Evolutionary conservation across 2,888 invertebrate genomes (phyloP).

Genomic region (Agapetus fuscipes): DNA sequence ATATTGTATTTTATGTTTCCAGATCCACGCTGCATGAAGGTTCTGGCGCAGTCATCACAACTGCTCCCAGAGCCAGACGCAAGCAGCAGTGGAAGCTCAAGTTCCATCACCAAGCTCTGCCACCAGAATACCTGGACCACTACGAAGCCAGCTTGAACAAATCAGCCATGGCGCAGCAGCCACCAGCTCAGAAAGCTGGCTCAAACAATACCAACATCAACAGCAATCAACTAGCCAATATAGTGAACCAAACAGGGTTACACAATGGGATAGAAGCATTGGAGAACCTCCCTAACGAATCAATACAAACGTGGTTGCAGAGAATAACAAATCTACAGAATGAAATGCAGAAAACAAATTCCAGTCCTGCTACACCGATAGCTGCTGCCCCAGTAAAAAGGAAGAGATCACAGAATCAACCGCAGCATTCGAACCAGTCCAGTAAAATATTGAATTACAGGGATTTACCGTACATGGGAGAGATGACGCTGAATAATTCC

Average conservation of each 20-base stretch:
- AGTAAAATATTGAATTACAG: conserved; percentile 60
- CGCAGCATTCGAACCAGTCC: conserved; percentile 35
- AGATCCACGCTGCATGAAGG: conserved; percentile 21
- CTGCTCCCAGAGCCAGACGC: conserved; percentile 35
- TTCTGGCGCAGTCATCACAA: conserved; percentile 11
- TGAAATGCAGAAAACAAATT: conserved; percentile 37
- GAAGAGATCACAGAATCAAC: conserved; percentile 24
- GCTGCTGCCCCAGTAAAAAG: conserved; percentile 16
- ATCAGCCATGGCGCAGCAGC: conserved; percentile 26
- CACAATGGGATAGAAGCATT: too few relatives aligned
- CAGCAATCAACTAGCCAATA: too few relatives aligned
- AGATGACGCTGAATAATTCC: conserved; percentile 81
- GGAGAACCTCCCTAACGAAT: conserved; percentile 48
- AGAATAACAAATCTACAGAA: conserved; percentile 64
- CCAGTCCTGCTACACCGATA: conserved; percentile 25
- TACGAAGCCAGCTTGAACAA: conserved; percentile 63
- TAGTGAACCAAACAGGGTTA: too few relatives aligned
- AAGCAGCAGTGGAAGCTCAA: conserved; percentile 65
- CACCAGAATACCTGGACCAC: conserved; percentile 69
- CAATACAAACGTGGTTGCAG: conserved; percentile 65
- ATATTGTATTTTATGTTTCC: conserved; percentile 6
- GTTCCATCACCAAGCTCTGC: conserved; percentile 72
- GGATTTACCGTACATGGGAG: conserved; percentile 86
- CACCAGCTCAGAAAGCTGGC: conserved; percentile 24
- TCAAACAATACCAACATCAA: too few relatives aligned